Conservation (phyloP, 2,797 vertebrate genomes). For the Alcedo quadribrachys region DNA sequence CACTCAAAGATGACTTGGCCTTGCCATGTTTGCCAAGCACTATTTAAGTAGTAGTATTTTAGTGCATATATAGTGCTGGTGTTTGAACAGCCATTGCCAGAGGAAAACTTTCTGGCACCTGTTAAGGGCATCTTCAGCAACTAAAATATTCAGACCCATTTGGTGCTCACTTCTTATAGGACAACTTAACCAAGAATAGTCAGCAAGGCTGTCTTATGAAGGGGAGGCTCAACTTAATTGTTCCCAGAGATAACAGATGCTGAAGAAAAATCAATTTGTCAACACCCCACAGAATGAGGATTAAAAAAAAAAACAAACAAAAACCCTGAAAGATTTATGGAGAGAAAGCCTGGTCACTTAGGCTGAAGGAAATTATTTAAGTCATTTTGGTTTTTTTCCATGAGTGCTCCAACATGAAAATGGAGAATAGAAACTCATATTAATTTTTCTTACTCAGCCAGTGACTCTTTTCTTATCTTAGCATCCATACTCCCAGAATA, state of each 20-base stretch:
- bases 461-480: not conserved
- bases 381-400: not conserved
- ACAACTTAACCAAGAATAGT: not conserved
- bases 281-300: not conserved
- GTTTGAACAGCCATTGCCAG: not conserved
- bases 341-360: not conserved
- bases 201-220: not conserved
- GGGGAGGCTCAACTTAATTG: not conserved
- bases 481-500: not conserved
- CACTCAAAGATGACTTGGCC: not conserved
- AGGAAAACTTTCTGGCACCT: not conserved
- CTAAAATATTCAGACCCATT: not conserved
- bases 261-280: slow-evolving; percentile 1
- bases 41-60: not conserved
- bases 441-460: not conserved
- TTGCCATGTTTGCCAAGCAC: not conserved
- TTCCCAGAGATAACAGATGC: not conserved
- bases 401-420: not conserved
- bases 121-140: not conserved
- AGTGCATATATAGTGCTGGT: not conserved
- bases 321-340: not conserved
- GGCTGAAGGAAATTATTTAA: not conserved
- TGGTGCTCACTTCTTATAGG: not conserved
- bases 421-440: not conserved
- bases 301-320: no score